Percentiles rank a stretch among this genome's conserved stretches.
phyloP scores from a whole-genome alignment of 2,888 invertebrate species.

The Hirtodrosophila cameraria region DNA sequence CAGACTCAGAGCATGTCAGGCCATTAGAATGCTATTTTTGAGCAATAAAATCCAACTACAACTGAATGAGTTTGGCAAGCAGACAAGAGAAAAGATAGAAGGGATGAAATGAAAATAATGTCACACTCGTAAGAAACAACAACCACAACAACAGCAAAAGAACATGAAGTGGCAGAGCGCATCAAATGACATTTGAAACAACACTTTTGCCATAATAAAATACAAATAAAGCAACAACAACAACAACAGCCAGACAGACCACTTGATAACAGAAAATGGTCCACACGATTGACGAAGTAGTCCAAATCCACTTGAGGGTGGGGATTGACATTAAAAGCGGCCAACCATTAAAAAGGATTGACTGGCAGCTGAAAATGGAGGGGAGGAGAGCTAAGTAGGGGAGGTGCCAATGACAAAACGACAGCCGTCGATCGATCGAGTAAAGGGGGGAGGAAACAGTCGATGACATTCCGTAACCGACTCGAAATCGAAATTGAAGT shows the following conservation, averaged over 20 bases:
- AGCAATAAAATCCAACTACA: constrained; percentile 16
- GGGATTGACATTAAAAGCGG: constrained; percentile 55
- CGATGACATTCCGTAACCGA: constrained; percentile 48
- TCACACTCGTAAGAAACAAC: constrained; percentile 17
- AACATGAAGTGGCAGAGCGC: constrained; percentile 44
- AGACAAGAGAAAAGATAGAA: neutral
- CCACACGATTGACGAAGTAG: constrained; percentile 59
- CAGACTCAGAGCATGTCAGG: constrained; percentile 6
- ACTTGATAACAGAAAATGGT: constrained; percentile 52
- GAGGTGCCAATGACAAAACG: constrained; percentile 32
- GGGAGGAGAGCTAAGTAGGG: constrained; percentile 21
- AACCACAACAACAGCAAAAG: constrained; percentile 20
- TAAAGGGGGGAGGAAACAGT: constrained; percentile 24
- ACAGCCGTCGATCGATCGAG: constrained; percentile 30
- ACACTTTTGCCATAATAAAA: constrained; percentile 67
- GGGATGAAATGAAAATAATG: constrained; percentile 31
- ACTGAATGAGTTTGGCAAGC: neutral
- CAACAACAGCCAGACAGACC: constrained; percentile 24
- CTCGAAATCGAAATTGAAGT: constrained; percentile 32
- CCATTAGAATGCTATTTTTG: neutral
- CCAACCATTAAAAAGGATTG: constrained; percentile 58
- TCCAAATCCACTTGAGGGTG: constrained; percentile 61
- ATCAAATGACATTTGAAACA: constrained; percentile 65
- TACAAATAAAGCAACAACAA: constrained; percentile 56
- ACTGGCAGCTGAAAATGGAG: constrained; percentile 18